These are phyloP conservation scores for Zonitis immaculata DNA, from an alignment of 2,888 invertebrate genomes.

Conservation along the genomic window DNA sequence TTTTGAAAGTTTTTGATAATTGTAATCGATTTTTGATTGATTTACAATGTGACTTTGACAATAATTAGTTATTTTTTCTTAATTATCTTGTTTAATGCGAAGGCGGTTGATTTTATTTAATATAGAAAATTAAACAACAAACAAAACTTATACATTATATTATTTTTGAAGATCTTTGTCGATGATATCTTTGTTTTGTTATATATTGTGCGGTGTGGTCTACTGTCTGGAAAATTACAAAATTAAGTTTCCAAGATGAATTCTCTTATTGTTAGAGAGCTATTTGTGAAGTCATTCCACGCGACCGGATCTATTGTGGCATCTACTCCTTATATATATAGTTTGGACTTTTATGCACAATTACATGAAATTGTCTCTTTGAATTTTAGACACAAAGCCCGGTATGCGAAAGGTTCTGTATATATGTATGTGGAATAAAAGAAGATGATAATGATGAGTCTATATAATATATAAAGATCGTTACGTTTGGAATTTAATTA, in stretches of 20 bases:
- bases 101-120: not conserved
- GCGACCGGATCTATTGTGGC: constrained; percentile 40
- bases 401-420: constrained; percentile 50
- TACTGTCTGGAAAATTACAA: constrained; percentile 29
- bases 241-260: constrained; percentile 31
- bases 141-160: too few relatives aligned
- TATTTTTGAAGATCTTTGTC: too few relatives aligned
- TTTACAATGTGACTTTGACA: not conserved
- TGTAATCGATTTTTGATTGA: not conserved
- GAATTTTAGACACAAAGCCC: constrained; percentile 41
- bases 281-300: constrained; percentile 45
- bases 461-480: constrained; percentile 34
- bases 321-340: constrained; percentile 29
- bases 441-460: constrained; percentile 46
- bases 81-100: not conserved
- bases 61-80: not conserved
- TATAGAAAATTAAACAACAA: too few relatives aligned
- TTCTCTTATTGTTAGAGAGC: constrained; percentile 30
- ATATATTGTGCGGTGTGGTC: too few relatives aligned
- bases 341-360: constrained; percentile 44
- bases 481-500: constrained; percentile 49
- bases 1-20: not conserved
- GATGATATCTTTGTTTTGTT: too few relatives aligned
- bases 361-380: constrained; percentile 45
- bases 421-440: constrained; percentile 50